Conservation (phyloP, 2,797 vertebrate species). For the Choloepus didactylus region DNA sequence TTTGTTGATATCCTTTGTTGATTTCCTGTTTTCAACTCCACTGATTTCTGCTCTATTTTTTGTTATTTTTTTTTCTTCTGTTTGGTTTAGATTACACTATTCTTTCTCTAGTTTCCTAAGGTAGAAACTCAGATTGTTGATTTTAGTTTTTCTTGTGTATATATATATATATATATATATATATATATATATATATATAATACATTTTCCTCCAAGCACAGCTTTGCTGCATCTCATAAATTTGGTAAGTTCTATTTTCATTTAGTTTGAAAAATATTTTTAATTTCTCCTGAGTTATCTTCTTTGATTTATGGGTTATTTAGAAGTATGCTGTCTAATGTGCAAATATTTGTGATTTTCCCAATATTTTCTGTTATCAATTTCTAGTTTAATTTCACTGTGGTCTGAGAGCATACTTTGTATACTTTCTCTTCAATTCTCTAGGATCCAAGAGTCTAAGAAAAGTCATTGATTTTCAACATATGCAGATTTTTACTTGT, state of each 20-base stretch:
- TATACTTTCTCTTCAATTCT: neutral
- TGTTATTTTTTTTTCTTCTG: neutral
- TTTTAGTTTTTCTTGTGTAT: neutral
- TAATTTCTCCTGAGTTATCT: neutral
- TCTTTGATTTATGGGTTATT: neutral
- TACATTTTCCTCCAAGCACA: neutral
- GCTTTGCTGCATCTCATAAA: neutral
- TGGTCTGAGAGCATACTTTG: neutral
- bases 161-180: no score
- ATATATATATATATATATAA: no score
- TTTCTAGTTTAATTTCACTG: neutral
- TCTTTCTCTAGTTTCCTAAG: neutral
- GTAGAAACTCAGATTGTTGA: neutral
- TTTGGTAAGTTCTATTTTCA: neutral
- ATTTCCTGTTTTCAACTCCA: neutral
- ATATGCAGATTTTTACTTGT: no score
- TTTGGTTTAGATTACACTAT: neutral
- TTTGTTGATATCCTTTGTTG: neutral
- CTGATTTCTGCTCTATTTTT: neutral
- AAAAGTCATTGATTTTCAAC: no score
- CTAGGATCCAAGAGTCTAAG: no score
- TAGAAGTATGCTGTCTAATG: neutral
- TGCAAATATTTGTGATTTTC: neutral
- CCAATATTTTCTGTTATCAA: neutral
- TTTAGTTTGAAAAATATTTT: neutral